These are phyloP conservation scores for Halichoeres trimaculatus DNA, from an alignment of 2,113 vertebrate species.

Conservation along the genomic window DNA sequence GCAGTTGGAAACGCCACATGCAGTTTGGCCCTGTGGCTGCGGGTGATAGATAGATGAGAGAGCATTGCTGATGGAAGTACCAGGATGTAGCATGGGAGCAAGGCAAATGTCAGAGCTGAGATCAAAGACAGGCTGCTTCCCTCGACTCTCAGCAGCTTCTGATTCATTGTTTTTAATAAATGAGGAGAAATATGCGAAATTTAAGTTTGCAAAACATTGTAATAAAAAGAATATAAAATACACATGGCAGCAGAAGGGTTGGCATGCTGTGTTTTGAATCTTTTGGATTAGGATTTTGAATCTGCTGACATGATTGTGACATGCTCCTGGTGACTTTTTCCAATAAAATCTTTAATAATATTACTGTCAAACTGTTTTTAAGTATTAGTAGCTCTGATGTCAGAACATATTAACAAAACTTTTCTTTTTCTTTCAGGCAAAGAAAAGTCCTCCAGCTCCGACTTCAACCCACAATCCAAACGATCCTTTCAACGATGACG, in stretches of 20 bases:
- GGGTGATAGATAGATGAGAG: conserved; percentile 71
- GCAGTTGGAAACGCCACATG: conserved; percentile 76
- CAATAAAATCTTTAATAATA: no score
- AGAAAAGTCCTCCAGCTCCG: conserved; percentile 56
- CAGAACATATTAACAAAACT: not conserved
- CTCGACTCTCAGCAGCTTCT: conserved; percentile 4
- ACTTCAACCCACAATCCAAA: conserved; percentile 65
- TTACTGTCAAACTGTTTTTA: not conserved
- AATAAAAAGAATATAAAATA: not conserved
- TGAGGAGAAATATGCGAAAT: no score
- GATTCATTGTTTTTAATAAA: not conserved
- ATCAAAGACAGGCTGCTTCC: conserved; percentile 23
- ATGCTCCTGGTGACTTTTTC: no score
- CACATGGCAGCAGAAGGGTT: not conserved
- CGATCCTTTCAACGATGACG: conserved; percentile 90
- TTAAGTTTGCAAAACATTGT: conserved; percentile 35
- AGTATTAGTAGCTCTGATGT: not conserved
- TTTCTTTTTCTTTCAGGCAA: conserved; percentile 56
- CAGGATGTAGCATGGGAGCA: conserved; percentile 70
- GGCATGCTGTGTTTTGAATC: no score
- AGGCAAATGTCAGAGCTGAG: conserved; percentile 64
- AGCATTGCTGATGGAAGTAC: conserved; percentile 70
- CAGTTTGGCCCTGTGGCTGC: conserved; percentile 74
- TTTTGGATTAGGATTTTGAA: no score
- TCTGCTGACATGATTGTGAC: no score